phyloP scores from a whole-genome alignment of 2,113 vertebrate genomes.

The Melanerpes aurifrons region DNA sequence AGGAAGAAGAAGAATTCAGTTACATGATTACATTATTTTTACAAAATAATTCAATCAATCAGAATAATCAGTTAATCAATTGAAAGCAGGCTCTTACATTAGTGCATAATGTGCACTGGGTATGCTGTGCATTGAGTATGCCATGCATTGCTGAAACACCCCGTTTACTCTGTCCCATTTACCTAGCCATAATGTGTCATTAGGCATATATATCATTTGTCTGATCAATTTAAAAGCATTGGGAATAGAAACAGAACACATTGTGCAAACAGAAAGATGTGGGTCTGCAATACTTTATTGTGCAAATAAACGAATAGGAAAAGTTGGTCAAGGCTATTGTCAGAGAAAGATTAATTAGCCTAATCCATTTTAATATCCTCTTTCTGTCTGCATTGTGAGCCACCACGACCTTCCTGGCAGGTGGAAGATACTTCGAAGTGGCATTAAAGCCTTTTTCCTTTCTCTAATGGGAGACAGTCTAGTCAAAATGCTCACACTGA shows the following conservation, averaged over 20 bases:
- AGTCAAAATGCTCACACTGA: slow-evolving; percentile 75
- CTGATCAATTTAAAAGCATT: slow-evolving; percentile 64
- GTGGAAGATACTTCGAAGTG: slow-evolving; percentile 81
- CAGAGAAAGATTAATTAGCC: slow-evolving; percentile 85
- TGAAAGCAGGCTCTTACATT: slow-evolving; percentile 64
- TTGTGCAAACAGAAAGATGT: slow-evolving; percentile 62
- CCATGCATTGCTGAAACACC: slow-evolving; percentile 72
- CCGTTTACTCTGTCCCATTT: slow-evolving; percentile 66
- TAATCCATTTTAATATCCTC: slow-evolving; percentile 87
- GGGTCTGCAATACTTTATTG: slow-evolving; percentile 30
- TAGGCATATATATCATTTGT: slow-evolving; percentile 61
- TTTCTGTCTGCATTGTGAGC: slow-evolving; percentile 76
- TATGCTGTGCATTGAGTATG: slow-evolving; percentile 67
- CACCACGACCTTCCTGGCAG: slow-evolving; percentile 80
- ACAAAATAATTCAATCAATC: slow-evolving; percentile 81
- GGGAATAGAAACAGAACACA: slow-evolving; percentile 47
- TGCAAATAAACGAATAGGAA: slow-evolving; percentile 59
- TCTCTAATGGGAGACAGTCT: slow-evolving; percentile 79
- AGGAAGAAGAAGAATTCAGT: slow-evolving; percentile 60
- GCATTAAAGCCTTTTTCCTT: slow-evolving; percentile 66
- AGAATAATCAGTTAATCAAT: slow-evolving; percentile 81
- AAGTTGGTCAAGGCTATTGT: slow-evolving; percentile 73
- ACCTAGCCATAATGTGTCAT: slow-evolving; percentile 65
- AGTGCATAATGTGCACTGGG: slow-evolving; percentile 66
- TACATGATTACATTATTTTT: slow-evolving; percentile 69